A percentile compares a stretch with the other conserved stretches of the same genome.
These are phyloP conservation scores for Euzetes globulus DNA, from an alignment of 2,888 invertebrate genomes.

Conservation along the genomic window DNA sequence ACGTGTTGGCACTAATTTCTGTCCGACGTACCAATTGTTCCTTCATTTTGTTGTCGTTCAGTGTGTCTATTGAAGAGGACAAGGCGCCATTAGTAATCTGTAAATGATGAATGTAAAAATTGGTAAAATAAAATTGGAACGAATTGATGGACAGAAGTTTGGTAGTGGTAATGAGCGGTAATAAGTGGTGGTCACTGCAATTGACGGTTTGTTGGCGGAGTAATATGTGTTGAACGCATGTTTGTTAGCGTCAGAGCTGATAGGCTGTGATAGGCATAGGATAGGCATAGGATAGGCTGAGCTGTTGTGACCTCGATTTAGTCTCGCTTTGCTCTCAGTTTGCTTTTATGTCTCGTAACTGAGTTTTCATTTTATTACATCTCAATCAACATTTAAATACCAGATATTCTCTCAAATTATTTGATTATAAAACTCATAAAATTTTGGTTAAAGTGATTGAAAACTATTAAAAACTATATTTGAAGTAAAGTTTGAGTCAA, in stretches of 20 bases:
- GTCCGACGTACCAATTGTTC: neutral
- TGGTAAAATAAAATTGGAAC: too few relatives aligned
- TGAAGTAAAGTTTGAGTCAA: too few relatives aligned
- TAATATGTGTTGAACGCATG: neutral
- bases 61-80: too few relatives aligned
- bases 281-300: neutral
- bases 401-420: neutral
- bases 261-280: neutral
- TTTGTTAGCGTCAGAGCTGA: neutral
- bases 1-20: conserved; percentile 12
- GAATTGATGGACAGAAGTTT: neutral
- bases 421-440: neutral
- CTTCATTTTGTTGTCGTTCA: too few relatives aligned
- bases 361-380: neutral
- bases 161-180: neutral
- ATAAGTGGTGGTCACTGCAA: neutral
- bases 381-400: neutral
- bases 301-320: conserved; percentile 20
- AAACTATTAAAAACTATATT: too few relatives aligned
- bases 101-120: too few relatives aligned
- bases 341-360: neutral
- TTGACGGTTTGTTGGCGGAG: neutral
- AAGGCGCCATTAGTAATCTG: too few relatives aligned
- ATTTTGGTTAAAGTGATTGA: too few relatives aligned
- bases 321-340: neutral